These are phyloP conservation scores for Desoria tigrina DNA, from an alignment of 2,888 invertebrate genomes.

Conservation along the genomic window DNA sequence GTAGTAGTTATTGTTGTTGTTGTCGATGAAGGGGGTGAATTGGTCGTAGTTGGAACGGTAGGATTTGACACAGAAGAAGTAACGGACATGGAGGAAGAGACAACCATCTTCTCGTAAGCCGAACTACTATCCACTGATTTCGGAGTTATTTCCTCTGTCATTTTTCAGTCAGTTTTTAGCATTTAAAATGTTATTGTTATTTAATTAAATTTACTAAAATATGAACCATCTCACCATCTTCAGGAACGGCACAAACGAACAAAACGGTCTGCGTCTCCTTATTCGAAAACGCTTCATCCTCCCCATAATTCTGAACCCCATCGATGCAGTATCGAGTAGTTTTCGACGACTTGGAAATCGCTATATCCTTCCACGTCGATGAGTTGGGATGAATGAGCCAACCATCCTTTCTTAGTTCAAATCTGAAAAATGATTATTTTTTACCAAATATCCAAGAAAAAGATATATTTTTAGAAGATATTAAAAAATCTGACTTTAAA, in stretches of 20 bases:
- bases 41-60: background rate
- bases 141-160: background rate
- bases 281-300: constrained; percentile 26
- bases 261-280: constrained; percentile 34
- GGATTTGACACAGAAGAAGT: constrained; percentile 18
- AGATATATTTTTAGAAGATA: no score
- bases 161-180: no score
- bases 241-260: constrained; percentile 30
- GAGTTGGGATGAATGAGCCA: constrained; percentile 35
- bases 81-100: constrained; percentile 13
- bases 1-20: constrained; percentile 15
- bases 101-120: no score
- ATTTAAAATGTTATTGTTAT: no score
- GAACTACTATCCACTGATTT: background rate
- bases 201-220: no score
- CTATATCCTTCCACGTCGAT: constrained; percentile 22
- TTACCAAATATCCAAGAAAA: no score
- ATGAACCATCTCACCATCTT: no score
- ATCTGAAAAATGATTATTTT: constrained; percentile 30
- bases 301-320: constrained; percentile 41
- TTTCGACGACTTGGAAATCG: constrained; percentile 26
- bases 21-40: constrained; percentile 19
- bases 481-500: constrained; percentile 40
- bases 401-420: constrained; percentile 39
- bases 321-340: constrained; percentile 41